A percentile compares a stretch with the other conserved stretches of the same genome.
These are phyloP conservation scores for Ferdinandea cuprea DNA, from an alignment of 2,888 invertebrate genomes.

Conservation along the genomic window DNA sequence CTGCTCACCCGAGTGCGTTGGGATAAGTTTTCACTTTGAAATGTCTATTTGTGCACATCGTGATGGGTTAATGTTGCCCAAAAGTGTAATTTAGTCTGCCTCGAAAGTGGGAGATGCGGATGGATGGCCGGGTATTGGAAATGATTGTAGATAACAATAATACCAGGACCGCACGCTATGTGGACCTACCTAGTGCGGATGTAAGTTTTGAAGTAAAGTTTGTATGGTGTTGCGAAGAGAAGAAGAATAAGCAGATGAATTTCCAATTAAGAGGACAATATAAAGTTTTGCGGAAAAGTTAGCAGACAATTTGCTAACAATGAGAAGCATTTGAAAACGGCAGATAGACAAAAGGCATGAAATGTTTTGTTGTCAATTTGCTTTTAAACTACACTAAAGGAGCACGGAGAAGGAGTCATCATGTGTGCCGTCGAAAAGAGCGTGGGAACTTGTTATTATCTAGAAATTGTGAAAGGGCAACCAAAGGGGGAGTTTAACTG, in stretches of 20 bases:
- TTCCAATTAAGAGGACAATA: neutral
- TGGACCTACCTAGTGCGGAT: neutral
- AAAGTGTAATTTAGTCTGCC: constrained; percentile 28
- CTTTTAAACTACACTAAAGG: too few species aligned
- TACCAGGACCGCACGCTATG: neutral
- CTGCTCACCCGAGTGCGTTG: constrained; percentile 34
- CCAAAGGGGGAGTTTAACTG: too few species aligned
- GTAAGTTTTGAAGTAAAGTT: constrained; percentile 9
- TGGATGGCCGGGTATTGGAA: constrained; percentile 22
- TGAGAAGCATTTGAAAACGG: too few species aligned
- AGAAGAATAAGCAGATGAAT: constrained; percentile 14
- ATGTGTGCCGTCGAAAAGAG: too few species aligned
- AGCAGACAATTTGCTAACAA: too few species aligned
- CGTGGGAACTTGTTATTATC: too few species aligned
- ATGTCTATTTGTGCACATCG: constrained; percentile 34
- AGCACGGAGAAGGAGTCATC: too few species aligned
- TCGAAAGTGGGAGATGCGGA: neutral
- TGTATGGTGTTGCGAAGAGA: neutral
- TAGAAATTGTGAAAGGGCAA: too few species aligned
- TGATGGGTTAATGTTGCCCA: constrained; percentile 50
- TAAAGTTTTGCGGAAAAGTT: neutral
- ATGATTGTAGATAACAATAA: constrained; percentile 18
- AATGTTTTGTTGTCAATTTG: too few species aligned
- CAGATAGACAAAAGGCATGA: too few species aligned
- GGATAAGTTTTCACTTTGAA: constrained; percentile 27